phyloP scores from a whole-genome alignment of 2,113 vertebrate genomes.

The Urocitellus parryii region DNA sequence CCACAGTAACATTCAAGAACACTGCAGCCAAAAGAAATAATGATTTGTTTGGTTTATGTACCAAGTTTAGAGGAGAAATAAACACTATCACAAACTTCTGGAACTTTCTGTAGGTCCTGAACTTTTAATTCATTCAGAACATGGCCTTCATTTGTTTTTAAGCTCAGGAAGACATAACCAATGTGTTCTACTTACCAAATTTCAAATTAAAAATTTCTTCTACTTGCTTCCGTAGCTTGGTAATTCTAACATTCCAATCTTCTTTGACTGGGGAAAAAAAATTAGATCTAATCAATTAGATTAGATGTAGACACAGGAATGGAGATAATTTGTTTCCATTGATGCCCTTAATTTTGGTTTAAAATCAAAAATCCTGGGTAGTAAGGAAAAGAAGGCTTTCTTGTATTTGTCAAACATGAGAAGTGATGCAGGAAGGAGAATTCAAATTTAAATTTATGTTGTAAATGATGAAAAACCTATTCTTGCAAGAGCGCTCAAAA shows the following conservation, averaged over 20 bases:
- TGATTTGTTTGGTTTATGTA: background rate
- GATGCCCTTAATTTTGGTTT: background rate
- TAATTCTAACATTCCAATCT: slow-evolving; percentile 91
- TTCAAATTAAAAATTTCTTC: slow-evolving; percentile 91
- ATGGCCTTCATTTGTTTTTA: background rate
- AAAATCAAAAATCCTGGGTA: background rate
- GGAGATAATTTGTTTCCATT: background rate
- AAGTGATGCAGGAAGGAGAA: background rate
- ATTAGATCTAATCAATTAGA: background rate
- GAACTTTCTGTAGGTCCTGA: background rate
- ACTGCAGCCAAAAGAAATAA: background rate
- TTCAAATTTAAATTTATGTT: background rate
- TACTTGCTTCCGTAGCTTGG: slow-evolving; percentile 90
- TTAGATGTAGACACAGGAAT: background rate
- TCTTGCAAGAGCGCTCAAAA: background rate
- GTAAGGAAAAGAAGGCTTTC: background rate
- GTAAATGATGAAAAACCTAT: background rate
- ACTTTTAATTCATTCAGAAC: background rate
- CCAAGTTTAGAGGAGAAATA: background rate
- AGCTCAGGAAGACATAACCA: background rate
- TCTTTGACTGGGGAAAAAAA: slow-evolving; percentile 86
- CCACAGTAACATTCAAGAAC: background rate
- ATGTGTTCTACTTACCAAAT: slow-evolving; percentile 85
- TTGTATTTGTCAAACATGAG: background rate
- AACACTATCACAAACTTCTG: background rate